These are phyloP conservation scores for Sporophila hypoxantha DNA, from an alignment of 2,113 vertebrate genomes.

Conservation along the genomic window DNA sequence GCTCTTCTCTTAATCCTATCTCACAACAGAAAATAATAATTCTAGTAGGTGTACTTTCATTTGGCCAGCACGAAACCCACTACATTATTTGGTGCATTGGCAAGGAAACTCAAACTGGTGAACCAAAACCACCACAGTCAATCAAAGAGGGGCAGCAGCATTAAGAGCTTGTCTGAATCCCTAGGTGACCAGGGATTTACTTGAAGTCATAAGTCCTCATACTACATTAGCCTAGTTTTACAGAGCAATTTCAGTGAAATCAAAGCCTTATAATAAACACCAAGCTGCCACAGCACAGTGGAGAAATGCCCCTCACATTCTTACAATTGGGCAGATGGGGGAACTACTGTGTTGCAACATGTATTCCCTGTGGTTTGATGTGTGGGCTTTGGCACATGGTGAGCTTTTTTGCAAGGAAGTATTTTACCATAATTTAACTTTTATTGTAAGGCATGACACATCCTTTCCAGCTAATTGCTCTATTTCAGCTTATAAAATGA, in stretches of 20 bases:
- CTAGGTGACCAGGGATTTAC: background rate
- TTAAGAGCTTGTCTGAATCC: background rate
- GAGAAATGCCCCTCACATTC: background rate
- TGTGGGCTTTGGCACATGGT: background rate
- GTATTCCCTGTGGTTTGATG: background rate
- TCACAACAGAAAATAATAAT: background rate
- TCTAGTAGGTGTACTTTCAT: background rate
- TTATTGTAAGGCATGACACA: slow-evolving; percentile 33
- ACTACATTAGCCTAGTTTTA: background rate
- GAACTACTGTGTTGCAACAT: background rate
- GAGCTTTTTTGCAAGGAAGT: background rate
- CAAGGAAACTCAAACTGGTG: background rate
- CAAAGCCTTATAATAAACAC: background rate
- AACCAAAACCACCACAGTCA: background rate
- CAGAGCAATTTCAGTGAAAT: background rate
- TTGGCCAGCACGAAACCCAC: background rate
- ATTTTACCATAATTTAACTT: slow-evolving; percentile 36
- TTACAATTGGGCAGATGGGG: background rate
- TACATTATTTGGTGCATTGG: background rate
- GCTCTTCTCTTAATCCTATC: background rate
- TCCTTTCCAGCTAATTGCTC: slow-evolving; percentile 35
- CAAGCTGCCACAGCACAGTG: background rate
- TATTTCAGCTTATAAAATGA: slow-evolving; percentile 47
- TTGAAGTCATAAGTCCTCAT: background rate
- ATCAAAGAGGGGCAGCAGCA: background rate